Evolutionary conservation across 2,113 vertebrate genomes (phyloP).

Genomic region (Emberiza fucata): DNA sequence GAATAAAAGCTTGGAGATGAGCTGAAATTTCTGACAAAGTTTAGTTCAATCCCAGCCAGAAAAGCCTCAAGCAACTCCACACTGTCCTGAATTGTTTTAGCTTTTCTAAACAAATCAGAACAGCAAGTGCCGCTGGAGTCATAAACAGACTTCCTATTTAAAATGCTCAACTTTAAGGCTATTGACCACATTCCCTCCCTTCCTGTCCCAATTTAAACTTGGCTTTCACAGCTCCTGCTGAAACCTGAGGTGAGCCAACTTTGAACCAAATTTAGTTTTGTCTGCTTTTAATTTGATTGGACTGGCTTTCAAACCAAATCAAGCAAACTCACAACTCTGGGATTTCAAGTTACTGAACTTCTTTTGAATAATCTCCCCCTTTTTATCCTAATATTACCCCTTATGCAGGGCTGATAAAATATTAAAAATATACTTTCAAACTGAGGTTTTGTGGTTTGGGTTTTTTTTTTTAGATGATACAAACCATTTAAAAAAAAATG

Average conservation of each 20-base stretch:
- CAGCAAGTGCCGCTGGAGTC: conserved; percentile 56
- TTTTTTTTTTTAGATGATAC: not conserved
- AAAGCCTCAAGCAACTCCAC: conserved; percentile 37
- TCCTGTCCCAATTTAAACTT: conserved; percentile 69
- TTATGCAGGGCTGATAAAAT: not conserved
- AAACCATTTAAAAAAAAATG: not conserved
- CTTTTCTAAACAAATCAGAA: conserved; percentile 64
- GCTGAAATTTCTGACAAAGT: conserved; percentile 19
- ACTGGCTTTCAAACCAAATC: conserved; percentile 51
- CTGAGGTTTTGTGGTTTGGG: not conserved
- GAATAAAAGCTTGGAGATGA: conserved; percentile 32
- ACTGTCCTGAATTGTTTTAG: conserved; percentile 55
- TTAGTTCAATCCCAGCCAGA: conserved; percentile 29
- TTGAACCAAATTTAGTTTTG: conserved; percentile 63
- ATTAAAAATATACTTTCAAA: not conserved
- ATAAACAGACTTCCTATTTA: conserved; percentile 68
- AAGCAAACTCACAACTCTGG: not conserved
- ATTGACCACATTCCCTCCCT: conserved; percentile 69
- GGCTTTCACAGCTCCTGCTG: conserved; percentile 55
- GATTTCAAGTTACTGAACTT: conserved; percentile 7
- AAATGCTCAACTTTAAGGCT: conserved; percentile 63
- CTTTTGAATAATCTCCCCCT: not conserved
- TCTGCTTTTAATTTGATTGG: conserved; percentile 62
- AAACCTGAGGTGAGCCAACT: conserved; percentile 59
- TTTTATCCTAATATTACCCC: not conserved